Evolutionary conservation across 2,797 vertebrate genomes (phyloP).

Genomic region (Tauraco hartlaubi): DNA sequence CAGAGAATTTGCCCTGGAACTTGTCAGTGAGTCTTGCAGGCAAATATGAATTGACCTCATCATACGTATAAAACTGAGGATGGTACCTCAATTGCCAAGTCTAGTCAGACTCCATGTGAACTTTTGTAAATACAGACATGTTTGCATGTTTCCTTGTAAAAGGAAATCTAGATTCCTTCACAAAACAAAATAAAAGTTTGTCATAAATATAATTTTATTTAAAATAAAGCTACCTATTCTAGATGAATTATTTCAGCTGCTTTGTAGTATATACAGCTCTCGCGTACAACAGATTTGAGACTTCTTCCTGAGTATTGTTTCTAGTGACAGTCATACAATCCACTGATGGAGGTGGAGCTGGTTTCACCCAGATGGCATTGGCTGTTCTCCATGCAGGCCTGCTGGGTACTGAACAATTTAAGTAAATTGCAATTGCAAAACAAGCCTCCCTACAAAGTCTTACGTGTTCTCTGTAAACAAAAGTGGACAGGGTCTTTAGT

Average conservation of each 20-base stretch:
- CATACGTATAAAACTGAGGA: background rate
- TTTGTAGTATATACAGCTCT: background rate
- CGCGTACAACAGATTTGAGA: background rate
- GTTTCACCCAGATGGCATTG: background rate
- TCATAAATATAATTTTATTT: background rate
- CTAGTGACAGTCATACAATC: background rate
- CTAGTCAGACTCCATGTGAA: background rate
- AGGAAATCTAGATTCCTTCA: background rate
- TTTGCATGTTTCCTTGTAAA: background rate
- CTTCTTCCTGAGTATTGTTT: background rate
- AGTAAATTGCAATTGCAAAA: conserved; percentile 52
- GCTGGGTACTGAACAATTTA: conserved; percentile 28
- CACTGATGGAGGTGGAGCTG: background rate
- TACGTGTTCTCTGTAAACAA: conserved; percentile 56
- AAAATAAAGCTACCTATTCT: background rate
- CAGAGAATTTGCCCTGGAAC: background rate
- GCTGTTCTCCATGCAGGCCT: conserved; percentile 23
- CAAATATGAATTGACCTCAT: background rate
- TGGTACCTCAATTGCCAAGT: background rate
- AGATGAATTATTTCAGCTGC: background rate
- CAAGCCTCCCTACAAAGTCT: conserved; percentile 36
- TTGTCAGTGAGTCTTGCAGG: background rate
- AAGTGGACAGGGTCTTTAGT: conserved; percentile 41
- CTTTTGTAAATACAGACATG: background rate
- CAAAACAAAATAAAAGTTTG: background rate